Conservation (phyloP, 2,888 invertebrate species). For the Nemotelus nigrinus region DNA sequence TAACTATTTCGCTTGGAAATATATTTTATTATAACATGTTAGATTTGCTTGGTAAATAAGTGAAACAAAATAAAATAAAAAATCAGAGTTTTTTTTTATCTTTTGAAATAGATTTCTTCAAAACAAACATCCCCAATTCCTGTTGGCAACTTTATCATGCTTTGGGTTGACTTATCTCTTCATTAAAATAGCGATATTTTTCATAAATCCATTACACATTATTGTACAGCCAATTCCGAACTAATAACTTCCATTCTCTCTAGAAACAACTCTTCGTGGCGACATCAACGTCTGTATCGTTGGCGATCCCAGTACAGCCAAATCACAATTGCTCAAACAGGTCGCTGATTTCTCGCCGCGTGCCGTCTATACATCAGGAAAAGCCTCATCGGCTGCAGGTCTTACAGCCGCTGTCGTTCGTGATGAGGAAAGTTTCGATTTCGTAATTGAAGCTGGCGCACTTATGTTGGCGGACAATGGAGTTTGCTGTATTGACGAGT, state of each 20-base stretch:
- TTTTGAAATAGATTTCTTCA: too few species aligned
- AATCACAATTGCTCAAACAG: conserved; percentile 96
- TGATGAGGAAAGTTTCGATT: conserved; percentile 98
- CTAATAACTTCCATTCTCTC: conserved; percentile 3
- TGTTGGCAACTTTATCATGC: too few species aligned
- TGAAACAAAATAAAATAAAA: too few species aligned
- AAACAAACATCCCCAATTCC: too few species aligned
- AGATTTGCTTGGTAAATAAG: too few species aligned
- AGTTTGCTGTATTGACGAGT: conserved; percentile 99
- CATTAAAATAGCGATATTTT: too few species aligned
- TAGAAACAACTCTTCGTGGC: conserved; percentile 88
- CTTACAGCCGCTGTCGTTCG: conserved; percentile 96
- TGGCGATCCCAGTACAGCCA: conserved; percentile 98
- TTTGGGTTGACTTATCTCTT: too few species aligned
- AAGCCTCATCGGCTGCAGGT: conserved; percentile 97
- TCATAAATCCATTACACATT: too few species aligned
- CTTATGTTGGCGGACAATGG: conserved; percentile 99
- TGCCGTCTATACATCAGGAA: conserved; percentile 98
- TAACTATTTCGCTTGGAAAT: too few species aligned
- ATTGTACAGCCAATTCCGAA: too few species aligned
- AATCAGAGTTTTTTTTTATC: too few species aligned
- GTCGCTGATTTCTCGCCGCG: conserved; percentile 94
- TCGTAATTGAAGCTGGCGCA: conserved; percentile 99
- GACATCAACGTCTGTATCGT: conserved; percentile 98
- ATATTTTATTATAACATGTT: too few species aligned